Evolutionary conservation across 53 echinoderm and acorn worm genomes (phyloP), one percentile per base, ranked within the genome.

Genomic region (Echinometra lucunter): DNA sequence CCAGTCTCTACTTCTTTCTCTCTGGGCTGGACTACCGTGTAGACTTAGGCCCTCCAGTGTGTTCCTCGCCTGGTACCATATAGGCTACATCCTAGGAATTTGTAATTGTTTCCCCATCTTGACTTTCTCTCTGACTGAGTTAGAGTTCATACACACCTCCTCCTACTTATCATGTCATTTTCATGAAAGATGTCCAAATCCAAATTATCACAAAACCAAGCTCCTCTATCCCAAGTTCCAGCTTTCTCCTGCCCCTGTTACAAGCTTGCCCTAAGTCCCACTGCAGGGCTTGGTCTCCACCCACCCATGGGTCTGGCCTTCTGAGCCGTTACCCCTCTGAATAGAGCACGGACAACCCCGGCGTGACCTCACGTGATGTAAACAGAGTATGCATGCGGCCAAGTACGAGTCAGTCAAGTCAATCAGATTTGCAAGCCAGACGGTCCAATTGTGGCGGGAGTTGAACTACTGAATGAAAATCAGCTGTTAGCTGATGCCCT

Each of bases 401-500:
- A 28, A 70, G 28, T 1, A n/a, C n/a, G n/a, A n/a, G n/a, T n/a
- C n/a, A n/a, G n/a, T n/a, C 32, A 34, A 78, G 78, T 78, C 78
- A 78, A 78, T 78, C 78, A 78, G 42, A 38, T 78, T 78, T 37
- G 23, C 78, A 19, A 21, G 18, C 42, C 78, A 78, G 78, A 78
- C 38, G 78, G 42, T 42, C 78, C 23, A 17, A 40, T 40, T 78
- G 78, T 17, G 78, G 78, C 78, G 78, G 69, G 78, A 78, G 42
- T 23, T 21, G 21, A 35, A 38, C 78, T 78, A 19, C 40, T 78
- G 78, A 78, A 78, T 78, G 78, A 78, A 78, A 78, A 78, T 78
- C 78, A 78, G 78, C 78, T 78, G 78, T 78, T 78, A 6, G 78
- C 23, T n/a, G n/a, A n/a, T 78, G 78, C 78, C 78, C 78, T 78